Evolutionary conservation across 2,113 vertebrate genomes (phyloP).

Genomic region (Otolemur garnettii): DNA sequence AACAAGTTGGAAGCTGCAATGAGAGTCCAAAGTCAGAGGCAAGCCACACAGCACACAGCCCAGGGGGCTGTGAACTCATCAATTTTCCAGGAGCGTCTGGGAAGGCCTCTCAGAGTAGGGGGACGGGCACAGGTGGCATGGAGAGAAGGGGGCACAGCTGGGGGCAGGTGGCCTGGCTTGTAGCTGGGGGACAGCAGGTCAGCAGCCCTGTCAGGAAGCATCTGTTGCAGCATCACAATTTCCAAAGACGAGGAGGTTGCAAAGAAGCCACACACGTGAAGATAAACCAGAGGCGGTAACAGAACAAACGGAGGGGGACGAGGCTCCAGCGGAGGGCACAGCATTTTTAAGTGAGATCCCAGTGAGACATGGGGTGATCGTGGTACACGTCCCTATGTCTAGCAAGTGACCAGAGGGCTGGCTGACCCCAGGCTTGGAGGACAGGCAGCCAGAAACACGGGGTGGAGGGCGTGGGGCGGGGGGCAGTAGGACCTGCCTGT

Average conservation of each 20-base stretch:
- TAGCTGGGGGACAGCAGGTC: neutral
- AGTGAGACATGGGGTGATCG: neutral
- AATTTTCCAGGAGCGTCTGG: accelerated
- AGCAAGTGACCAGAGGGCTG: neutral
- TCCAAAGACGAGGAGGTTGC: neutral
- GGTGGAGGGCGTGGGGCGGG: too few species aligned
- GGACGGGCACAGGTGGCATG: accelerated
- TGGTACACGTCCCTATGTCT: accelerated
- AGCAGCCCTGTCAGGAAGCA: neutral
- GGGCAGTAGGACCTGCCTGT: neutral
- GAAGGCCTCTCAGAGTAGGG: neutral
- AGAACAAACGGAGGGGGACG: neutral
- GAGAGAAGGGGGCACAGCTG: neutral
- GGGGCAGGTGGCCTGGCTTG: neutral
- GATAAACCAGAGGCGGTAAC: neutral
- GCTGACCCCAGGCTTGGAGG: neutral
- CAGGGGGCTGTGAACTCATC: too few species aligned
- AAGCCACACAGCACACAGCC: neutral
- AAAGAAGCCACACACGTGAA: neutral
- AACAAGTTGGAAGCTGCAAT: neutral
- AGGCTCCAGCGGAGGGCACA: neutral
- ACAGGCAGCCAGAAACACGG: neutral
- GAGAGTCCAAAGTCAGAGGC: neutral
- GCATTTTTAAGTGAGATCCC: neutral
- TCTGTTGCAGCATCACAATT: neutral